Evolutionary conservation across 2,797 vertebrate species (phyloP), one percentile per base, ranked within the genome.

Genomic region (Sphenopsis melanotis): DNA sequence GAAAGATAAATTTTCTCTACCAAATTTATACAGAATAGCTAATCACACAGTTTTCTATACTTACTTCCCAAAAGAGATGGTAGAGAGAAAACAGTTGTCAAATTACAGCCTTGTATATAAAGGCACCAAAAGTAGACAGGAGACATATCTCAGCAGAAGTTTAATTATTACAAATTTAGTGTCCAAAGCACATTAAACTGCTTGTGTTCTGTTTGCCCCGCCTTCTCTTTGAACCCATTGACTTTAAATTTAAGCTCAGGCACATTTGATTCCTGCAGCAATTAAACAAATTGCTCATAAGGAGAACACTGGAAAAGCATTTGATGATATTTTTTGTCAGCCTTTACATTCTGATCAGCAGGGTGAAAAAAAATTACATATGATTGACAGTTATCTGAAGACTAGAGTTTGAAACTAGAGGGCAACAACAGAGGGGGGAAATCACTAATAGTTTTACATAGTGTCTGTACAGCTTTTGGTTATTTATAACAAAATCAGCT

Each of bases 401-500:
- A 79, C 24, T 36, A 30, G 29, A 65, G 26, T 52, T 70, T 55
- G 36, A 84, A 89, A 74, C 18, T 21, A 17, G 18, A 69, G 16
- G 44, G 34, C 42, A 64, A 47, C 20, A 79, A 44, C 0, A 26
- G 21, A 46, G 13, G 3, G 17, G 10, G 22, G 8, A 41, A 64
- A 70, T 42, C 39, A 76, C n/a, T 77, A 89, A 84, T 6, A 55
- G 71, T 72, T 89, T 65, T 87, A 79, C 1, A 1, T 6, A 36
- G 59, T 49, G 84, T 61, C 60, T 76, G 36, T 78, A 76, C 14
- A 79, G 70, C 30, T 92, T 90, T 68, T 41, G 9, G 56, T 89
- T 94, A 92, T 92, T 89, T 89, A 59, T 76, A 93, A 92, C 41
- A 79, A 89, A 84, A 92, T 69, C 87, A 87, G 57, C 75, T 89